Conservation (phyloP, 2,888 invertebrate genomes). For the Gibbula magus region DNA sequence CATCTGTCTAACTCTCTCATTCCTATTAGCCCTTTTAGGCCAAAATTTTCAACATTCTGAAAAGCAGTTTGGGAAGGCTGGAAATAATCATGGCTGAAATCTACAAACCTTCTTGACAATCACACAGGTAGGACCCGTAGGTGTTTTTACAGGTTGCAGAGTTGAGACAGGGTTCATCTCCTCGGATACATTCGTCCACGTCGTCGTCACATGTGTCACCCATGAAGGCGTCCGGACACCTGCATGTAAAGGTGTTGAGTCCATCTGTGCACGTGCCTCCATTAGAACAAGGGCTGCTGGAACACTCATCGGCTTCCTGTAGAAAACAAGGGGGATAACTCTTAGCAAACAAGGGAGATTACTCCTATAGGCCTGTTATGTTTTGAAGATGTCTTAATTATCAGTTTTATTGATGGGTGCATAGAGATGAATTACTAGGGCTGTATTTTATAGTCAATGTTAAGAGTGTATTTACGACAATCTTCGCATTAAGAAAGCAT, state of each 20-base stretch:
- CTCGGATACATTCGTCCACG: conserved; percentile 45
- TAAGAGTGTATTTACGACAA: too few species aligned
- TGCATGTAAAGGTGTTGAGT: conserved; percentile 47
- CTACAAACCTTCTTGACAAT: conserved; percentile 46
- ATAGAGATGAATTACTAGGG: too few species aligned
- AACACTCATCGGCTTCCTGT: conserved; percentile 37
- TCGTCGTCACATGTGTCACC: conserved; percentile 44
- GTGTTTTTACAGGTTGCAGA: conserved; percentile 52
- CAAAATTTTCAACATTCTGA: too few species aligned
- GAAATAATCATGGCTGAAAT: neutral
- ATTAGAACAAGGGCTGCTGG: conserved; percentile 52
- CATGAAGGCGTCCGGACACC: conserved; percentile 40
- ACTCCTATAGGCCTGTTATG: too few species aligned
- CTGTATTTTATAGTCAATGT: too few species aligned
- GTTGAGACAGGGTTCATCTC: conserved; percentile 47
- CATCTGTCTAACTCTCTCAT: too few species aligned
- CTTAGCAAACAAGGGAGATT: too few species aligned
- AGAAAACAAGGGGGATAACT: neutral
- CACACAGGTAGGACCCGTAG: conserved; percentile 45
- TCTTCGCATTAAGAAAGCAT: too few species aligned
- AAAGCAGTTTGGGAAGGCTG: too few species aligned
- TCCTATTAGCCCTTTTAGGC: too few species aligned
- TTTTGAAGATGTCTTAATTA: too few species aligned
- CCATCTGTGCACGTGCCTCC: conserved; percentile 49
- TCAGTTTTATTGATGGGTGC: too few species aligned